A percentile compares a stretch with the other conserved stretches of the same genome.
phyloP scores from a whole-genome alignment of 2,888 invertebrate species.

The Ellobium chinense region DNA sequence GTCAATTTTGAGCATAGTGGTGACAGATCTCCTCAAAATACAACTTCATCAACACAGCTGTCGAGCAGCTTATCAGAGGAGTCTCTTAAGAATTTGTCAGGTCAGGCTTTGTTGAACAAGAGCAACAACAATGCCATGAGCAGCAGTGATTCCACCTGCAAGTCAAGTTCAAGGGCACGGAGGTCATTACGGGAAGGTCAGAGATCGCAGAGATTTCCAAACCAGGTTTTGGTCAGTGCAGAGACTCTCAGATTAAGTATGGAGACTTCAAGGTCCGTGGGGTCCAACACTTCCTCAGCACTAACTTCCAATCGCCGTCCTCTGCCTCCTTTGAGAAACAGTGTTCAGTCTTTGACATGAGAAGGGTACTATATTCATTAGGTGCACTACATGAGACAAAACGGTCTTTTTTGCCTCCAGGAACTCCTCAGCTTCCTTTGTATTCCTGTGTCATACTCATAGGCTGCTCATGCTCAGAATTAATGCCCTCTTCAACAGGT shows the following conservation, averaged over 20 bases:
- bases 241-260: background rate
- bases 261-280: background rate
- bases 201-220: background rate
- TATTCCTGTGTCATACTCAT: too few relatives aligned
- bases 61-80: background rate
- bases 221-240: background rate
- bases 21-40: background rate
- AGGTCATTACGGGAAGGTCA: background rate
- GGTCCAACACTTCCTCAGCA: background rate
- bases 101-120: background rate
- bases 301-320: background rate
- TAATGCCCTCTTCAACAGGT: too few relatives aligned
- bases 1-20: background rate
- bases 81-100: background rate
- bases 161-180: background rate
- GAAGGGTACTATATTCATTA: too few relatives aligned
- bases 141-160: background rate
- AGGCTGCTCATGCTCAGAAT: too few relatives aligned
- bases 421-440: too few relatives aligned
- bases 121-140: background rate
- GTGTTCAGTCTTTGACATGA: background rate
- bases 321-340: background rate
- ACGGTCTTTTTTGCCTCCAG: too few relatives aligned
- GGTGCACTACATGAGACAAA: too few relatives aligned
- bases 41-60: background rate